phyloP scores from a whole-genome alignment of 2,888 invertebrate genomes.

The Acanthosepion pharaonis region DNA sequence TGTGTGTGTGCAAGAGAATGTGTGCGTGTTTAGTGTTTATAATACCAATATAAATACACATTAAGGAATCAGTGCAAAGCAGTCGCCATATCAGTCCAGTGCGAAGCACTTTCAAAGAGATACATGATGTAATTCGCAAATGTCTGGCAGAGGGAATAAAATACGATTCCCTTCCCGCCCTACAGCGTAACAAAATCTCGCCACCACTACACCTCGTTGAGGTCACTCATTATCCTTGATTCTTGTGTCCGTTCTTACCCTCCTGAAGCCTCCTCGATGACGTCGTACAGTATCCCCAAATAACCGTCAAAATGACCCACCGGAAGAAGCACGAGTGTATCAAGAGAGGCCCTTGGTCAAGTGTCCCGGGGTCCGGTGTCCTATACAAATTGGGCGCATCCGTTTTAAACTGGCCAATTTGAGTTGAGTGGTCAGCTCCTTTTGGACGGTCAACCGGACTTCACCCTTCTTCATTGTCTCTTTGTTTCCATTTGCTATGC shows the following conservation, averaged over 20 bases:
- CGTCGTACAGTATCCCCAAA: neutral
- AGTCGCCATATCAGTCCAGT: too few relatives aligned
- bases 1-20: too few relatives aligned
- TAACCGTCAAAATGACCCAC: slow-evolving; percentile 18
- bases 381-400: slow-evolving; percentile 22
- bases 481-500: neutral
- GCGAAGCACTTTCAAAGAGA: too few relatives aligned
- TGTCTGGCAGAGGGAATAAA: too few relatives aligned
- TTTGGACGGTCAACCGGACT: slow-evolving; percentile 33
- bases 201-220: too few relatives aligned
- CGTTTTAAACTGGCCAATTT: slow-evolving; percentile 33
- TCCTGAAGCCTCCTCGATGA: slow-evolving; percentile 20
- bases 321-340: neutral
- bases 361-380: slow-evolving; percentile 33
- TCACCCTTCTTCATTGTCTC: neutral
- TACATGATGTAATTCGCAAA: too few relatives aligned
- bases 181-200: too few relatives aligned
- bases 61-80: too few relatives aligned
- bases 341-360: slow-evolving; percentile 10
- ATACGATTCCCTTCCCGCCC: too few relatives aligned
- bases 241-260: neutral
- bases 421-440: neutral
- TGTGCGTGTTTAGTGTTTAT: too few relatives aligned
- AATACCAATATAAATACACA: too few relatives aligned
- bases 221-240: neutral